phyloP scores from a whole-genome alignment of 2,113 vertebrate species.

The Uria aalge region DNA sequence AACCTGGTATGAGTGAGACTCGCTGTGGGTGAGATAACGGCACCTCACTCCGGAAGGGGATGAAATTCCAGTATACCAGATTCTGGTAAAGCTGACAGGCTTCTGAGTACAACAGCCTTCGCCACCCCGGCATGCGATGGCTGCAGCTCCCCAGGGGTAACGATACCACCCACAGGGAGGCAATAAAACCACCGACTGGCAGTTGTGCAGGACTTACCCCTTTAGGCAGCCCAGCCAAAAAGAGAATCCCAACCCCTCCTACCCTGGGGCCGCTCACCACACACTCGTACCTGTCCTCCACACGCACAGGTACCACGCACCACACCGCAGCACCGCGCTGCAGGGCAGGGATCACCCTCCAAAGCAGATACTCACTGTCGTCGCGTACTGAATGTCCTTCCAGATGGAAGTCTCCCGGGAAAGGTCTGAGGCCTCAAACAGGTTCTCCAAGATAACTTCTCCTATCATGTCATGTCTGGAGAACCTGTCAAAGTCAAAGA shows the following conservation, averaged over 20 bases:
- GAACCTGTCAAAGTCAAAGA: constrained; percentile 87
- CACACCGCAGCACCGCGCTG: rapidly evolving
- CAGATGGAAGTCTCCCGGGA: constrained; percentile 83
- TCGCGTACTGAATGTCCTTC: constrained; percentile 86
- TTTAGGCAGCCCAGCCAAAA: background rate
- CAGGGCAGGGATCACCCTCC: background rate
- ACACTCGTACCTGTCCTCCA: rapidly evolving
- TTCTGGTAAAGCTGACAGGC: background rate
- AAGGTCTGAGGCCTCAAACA: constrained; percentile 82
- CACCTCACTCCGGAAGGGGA: background rate
- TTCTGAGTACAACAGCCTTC: background rate
- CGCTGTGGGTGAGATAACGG: background rate
- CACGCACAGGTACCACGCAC: rapidly evolving
- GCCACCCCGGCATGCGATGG: rapidly evolving
- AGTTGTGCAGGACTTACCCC: background rate
- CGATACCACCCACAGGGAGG: background rate
- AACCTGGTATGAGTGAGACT: background rate
- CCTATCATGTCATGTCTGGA: constrained; percentile 87
- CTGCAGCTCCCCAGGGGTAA: background rate
- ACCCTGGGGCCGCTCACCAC: background rate
- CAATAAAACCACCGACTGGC: background rate
- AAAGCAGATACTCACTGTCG: constrained; percentile 71
- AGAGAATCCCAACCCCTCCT: background rate
- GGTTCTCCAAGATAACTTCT: constrained; percentile 85
- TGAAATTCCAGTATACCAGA: background rate